Evolutionary conservation across 2,797 vertebrate species (phyloP).

Genomic region (Brachymystax lenok): DNA sequence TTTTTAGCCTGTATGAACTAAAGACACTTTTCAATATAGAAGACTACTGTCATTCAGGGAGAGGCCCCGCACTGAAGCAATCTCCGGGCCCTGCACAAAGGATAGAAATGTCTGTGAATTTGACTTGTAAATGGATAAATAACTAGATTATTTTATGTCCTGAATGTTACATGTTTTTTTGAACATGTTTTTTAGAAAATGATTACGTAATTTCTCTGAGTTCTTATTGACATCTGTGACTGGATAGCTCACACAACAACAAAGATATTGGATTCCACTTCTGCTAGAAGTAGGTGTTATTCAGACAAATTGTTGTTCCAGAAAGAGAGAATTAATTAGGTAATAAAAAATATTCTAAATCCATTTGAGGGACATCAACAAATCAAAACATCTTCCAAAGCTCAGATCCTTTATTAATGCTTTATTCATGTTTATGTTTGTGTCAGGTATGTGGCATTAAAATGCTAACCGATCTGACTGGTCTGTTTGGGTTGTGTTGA

Average conservation of each 20-base stretch:
- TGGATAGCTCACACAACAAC: not conserved
- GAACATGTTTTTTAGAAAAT: constrained; percentile 41
- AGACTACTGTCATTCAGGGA: constrained; percentile 60
- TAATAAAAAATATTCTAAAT: too few relatives aligned
- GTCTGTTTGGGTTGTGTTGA: not conserved
- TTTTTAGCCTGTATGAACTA: constrained; percentile 14
- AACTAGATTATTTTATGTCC: constrained; percentile 35
- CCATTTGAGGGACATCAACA: too few relatives aligned
- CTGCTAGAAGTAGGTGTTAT: too few relatives aligned
- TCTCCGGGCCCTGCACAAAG: constrained; percentile 43
- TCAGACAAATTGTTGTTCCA: too few relatives aligned
- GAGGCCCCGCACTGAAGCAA: constrained; percentile 20
- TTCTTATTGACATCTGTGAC: not conserved
- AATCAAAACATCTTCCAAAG: not conserved
- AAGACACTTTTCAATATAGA: constrained; percentile 39
- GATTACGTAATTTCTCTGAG: not conserved
- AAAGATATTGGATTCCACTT: too few relatives aligned
- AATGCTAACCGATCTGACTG: not conserved
- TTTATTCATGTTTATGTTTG: not conserved
- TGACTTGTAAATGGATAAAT: constrained; percentile 43
- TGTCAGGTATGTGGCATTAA: not conserved
- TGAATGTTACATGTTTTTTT: constrained; percentile 41
- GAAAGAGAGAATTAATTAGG: too few relatives aligned
- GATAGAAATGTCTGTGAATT: constrained; percentile 39
- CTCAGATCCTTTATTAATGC: not conserved